These are phyloP conservation scores for Yponomeuta malinellus DNA, from an alignment of 2,888 invertebrate genomes.

Conservation along the genomic window DNA sequence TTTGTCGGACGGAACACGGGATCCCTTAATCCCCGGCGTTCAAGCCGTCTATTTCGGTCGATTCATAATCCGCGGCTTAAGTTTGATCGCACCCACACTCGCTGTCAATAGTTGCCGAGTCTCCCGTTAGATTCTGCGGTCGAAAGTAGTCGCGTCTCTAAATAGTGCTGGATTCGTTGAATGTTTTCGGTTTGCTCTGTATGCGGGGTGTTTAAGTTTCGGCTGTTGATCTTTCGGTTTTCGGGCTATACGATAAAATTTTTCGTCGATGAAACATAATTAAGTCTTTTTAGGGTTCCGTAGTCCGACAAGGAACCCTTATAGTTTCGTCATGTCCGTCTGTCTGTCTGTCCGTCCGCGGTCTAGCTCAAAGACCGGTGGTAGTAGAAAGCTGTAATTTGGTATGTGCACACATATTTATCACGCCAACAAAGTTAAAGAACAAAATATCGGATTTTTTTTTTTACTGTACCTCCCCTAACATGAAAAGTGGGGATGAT, in stretches of 20 bases:
- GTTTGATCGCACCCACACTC: constrained; percentile 75
- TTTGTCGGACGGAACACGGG: constrained; percentile 72
- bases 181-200: constrained; percentile 66
- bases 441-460: too few species aligned
- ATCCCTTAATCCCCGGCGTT: constrained; percentile 74
- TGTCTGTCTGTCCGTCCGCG: too few species aligned
- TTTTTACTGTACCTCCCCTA: too few species aligned
- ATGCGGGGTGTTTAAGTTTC: constrained; percentile 47
- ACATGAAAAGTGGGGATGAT: too few species aligned
- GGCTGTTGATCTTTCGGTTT: constrained; percentile 25
- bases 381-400: too few species aligned
- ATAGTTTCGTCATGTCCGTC: too few species aligned
- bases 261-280: constrained; percentile 8
- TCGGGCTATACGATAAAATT: constrained; percentile 16
- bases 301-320: too few species aligned
- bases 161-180: constrained; percentile 47
- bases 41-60: constrained; percentile 75
- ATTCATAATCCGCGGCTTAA: constrained; percentile 73
- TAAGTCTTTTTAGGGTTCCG: too few species aligned
- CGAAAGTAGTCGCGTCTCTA: constrained; percentile 35
- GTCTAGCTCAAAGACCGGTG: too few species aligned
- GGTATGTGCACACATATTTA: too few species aligned
- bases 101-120: constrained; percentile 75
- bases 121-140: constrained; percentile 69
- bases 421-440: too few species aligned